These are phyloP conservation scores for Zhengitettix transpicula DNA, from an alignment of 2,888 invertebrate genomes.

Conservation along the genomic window DNA sequence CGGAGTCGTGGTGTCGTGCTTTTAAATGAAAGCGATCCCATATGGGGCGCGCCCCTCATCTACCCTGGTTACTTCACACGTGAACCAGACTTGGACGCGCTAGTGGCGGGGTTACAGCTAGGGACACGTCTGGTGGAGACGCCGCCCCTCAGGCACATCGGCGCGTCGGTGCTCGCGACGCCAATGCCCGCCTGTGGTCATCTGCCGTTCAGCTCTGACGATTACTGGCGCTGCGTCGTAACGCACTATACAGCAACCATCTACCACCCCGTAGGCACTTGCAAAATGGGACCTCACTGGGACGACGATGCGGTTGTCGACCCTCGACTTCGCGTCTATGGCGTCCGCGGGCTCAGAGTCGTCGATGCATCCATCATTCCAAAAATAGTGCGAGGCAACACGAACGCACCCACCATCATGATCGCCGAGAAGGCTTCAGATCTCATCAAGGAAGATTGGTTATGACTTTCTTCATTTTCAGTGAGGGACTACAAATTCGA, in stretches of 20 bases:
- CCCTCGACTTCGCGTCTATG: slow-evolving; percentile 22
- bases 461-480: neutral
- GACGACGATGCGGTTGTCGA: slow-evolving; percentile 49
- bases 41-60: slow-evolving; percentile 29
- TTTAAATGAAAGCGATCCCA: slow-evolving; percentile 25
- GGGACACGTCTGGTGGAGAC: slow-evolving; percentile 34
- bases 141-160: slow-evolving; percentile 36
- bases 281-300: slow-evolving; percentile 49
- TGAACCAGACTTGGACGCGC: slow-evolving; percentile 22
- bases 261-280: slow-evolving; percentile 50
- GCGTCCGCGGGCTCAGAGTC: slow-evolving; percentile 20
- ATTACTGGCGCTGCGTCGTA: slow-evolving; percentile 47
- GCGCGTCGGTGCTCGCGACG: slow-evolving; percentile 35
- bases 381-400: slow-evolving; percentile 21
- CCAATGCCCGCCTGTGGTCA: slow-evolving; percentile 40
- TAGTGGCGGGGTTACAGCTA: slow-evolving; percentile 39
- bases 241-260: slow-evolving; percentile 52
- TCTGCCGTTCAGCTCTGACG: slow-evolving; percentile 39
- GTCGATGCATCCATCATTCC: slow-evolving; percentile 26
- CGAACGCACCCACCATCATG: slow-evolving; percentile 24
- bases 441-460: slow-evolving; percentile 17
- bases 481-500: neutral
- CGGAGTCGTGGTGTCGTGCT: slow-evolving; percentile 15
- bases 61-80: slow-evolving; percentile 24
- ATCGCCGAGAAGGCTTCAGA: slow-evolving; percentile 24